Evolutionary conservation across 2,113 vertebrate genomes (phyloP), one percentile per base, ranked within the genome.

Genomic region (Epinephelus moara): DNA sequence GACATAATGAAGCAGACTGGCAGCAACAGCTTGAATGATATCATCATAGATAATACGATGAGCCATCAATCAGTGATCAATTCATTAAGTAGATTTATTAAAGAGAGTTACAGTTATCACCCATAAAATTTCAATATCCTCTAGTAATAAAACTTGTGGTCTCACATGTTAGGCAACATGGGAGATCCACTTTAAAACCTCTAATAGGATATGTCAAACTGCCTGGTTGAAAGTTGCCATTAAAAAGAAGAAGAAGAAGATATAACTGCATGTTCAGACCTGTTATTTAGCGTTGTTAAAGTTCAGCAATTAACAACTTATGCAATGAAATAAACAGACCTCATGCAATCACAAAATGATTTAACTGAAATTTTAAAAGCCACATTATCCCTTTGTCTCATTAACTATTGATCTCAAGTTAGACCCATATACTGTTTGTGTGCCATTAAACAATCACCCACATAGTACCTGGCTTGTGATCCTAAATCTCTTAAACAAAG

Each of bases 1-100:
- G 0, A 17, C 45, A 14, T 9, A 73, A 70, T 72, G 70, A 81
- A 57, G 15, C 25, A 59, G 4, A 18, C 25, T 68, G 70, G 69
- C 62, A 57, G 53, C 53, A 75, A 0, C 70, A 53, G 37, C 75
- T 52, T 67, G 67, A 76, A 79, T 60, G 37, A 69, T 12, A 12
- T 64, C 30, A 70, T 81, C n/a, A 33, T 18, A 23, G 50, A 18
- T 18, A 25, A 67, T 33, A 62, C 14, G 19, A 49, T 42, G 49
- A 66, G 33, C 50, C 56, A 47, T 15, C 50, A 40, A 8, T 33
- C 18, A 30, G 4, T 30, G 18, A 67, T 67, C 0, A 7, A 57
- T 25, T 25, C 13, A 25, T 25, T 42, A 1, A n/a, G n/a, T 70
- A 17, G 11, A 45, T 45, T 12, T 45, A 45, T 12, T 12, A 27